phyloP scores from a whole-genome alignment of 2,888 invertebrate genomes.

The Rhodophaea formosa region DNA sequence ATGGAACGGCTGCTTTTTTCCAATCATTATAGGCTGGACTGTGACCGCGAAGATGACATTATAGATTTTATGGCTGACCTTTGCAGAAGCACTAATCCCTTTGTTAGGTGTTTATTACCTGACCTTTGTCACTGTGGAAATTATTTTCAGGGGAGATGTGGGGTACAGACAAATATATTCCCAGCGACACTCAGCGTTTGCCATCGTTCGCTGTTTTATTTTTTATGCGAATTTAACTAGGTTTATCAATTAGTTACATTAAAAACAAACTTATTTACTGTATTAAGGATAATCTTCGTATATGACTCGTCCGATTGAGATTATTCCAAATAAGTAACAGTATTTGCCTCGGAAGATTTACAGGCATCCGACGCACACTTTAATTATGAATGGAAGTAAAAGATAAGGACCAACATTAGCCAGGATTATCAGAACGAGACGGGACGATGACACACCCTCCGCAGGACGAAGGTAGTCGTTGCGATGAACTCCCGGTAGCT shows the following conservation, averaged over 20 bases:
- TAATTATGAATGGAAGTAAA: conserved; percentile 5
- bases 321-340: too few relatives aligned
- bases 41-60: conserved; percentile 29
- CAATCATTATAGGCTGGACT: conserved; percentile 31
- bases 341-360: not conserved
- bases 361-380: not conserved
- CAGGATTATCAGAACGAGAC: conserved; percentile 10
- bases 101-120: conserved; percentile 8
- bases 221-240: too few relatives aligned
- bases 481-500: conserved; percentile 33
- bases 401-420: not conserved
- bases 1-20: conserved; percentile 33
- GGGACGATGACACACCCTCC: conserved; percentile 6
- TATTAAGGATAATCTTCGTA: too few relatives aligned
- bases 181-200: too few relatives aligned
- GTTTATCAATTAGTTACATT: too few relatives aligned
- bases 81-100: conserved; percentile 18
- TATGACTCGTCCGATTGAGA: too few relatives aligned
- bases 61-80: conserved; percentile 25
- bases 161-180: too few relatives aligned
- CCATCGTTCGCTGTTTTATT: too few relatives aligned
- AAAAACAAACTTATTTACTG: too few relatives aligned
- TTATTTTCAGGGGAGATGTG: too few relatives aligned
- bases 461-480: conserved; percentile 6
- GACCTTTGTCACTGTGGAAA: conserved; percentile 11